These are phyloP conservation scores for Hydropsyche betteni DNA, from an alignment of 2,888 invertebrate genomes.

Conservation along the genomic window DNA sequence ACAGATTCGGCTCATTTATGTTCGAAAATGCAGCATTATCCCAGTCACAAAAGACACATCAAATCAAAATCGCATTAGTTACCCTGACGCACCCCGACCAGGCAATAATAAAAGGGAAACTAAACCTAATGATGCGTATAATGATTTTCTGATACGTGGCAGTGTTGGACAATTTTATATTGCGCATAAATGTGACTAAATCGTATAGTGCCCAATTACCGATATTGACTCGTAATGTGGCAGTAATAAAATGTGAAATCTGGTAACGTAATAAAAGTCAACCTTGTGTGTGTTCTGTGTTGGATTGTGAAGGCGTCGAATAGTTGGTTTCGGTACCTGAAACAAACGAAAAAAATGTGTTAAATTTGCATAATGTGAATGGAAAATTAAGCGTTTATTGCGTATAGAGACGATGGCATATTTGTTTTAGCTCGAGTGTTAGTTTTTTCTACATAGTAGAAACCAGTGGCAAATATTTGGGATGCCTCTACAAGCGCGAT, in stretches of 20 bases:
- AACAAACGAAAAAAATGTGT: conserved; percentile 27
- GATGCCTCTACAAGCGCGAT: conserved; percentile 7
- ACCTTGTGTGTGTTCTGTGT: background rate
- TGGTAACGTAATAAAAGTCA: conserved; percentile 18
- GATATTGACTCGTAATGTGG: too few relatives aligned
- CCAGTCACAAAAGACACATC: background rate
- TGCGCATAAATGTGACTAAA: too few relatives aligned
- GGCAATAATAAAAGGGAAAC: too few relatives aligned
- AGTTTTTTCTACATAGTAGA: background rate
- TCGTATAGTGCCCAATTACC: too few relatives aligned
- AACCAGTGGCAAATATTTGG: conserved; percentile 22
- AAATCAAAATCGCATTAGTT: conserved; percentile 14
- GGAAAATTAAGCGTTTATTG: background rate
- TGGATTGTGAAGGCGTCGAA: too few relatives aligned
- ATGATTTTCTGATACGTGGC: background rate
- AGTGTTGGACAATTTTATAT: too few relatives aligned
- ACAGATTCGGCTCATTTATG: too few relatives aligned
- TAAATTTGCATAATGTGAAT: background rate
- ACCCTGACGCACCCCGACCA: background rate
- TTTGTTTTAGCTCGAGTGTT: background rate
- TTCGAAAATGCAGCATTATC: too few relatives aligned
- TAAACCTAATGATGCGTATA: conserved; percentile 9
- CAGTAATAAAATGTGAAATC: too few relatives aligned
- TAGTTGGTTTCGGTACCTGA: conserved; percentile 7
- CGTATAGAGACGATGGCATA: background rate